Evolutionary conservation across 1,140 invertebrate genomes (phyloP).

Genomic region (Euwallacea fornicatus): DNA sequence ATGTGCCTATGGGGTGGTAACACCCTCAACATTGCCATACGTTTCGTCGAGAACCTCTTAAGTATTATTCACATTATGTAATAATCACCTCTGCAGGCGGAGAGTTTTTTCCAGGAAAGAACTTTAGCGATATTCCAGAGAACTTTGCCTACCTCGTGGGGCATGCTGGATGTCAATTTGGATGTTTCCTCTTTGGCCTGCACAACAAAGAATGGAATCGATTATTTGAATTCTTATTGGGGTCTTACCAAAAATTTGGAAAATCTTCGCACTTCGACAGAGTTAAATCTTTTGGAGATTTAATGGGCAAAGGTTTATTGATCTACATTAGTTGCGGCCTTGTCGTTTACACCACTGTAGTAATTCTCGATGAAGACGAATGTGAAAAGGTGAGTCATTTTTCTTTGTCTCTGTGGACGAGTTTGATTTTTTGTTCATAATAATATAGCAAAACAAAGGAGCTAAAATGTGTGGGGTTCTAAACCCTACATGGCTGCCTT

Average conservation of each 20-base stretch:
- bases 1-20: background rate
- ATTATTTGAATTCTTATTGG: background rate
- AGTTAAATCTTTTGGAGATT: background rate
- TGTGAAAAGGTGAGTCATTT: background rate
- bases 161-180: background rate
- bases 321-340: background rate
- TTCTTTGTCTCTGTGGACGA: no score
- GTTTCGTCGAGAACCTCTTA: background rate
- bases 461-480: no score
- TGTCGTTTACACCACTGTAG: background rate
- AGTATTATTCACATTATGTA: background rate
- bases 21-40: background rate
- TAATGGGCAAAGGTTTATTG: background rate
- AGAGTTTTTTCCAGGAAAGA: background rate
- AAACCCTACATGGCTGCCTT: no score
- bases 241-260: background rate
- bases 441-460: no score
- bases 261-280: background rate
- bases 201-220: background rate
- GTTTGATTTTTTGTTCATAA: background rate
- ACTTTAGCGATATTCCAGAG: background rate
- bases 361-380: background rate
- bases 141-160: background rate
- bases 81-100: background rate
- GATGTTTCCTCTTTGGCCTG: background rate